Base-by-base conservation (phyloP, 2,113 vertebrate species). In the Alaudala cheleensis region DNA sequence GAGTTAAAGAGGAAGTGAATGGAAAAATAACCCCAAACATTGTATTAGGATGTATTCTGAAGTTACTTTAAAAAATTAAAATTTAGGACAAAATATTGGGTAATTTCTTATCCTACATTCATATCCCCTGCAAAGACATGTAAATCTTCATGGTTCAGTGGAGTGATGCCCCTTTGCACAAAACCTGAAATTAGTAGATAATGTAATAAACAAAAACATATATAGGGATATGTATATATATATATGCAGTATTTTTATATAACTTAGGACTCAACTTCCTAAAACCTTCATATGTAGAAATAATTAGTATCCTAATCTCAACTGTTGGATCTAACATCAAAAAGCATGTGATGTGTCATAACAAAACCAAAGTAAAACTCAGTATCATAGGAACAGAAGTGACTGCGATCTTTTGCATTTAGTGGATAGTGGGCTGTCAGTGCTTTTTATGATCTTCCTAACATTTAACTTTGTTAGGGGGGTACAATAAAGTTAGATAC, bases 341-440 rank as follows among this genome's bases (percentile, higher is more conserved):
- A 77, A 83, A 82, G 8, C 34, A 64, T 34, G 31, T 79, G 37
- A 42, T 76, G 26, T 69, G 26, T 85, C 14, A 6, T 84, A 54
- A 79, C 45, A 71, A 73, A 88, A 49, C 64, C 57, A 86, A 95
- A 81, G 66, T 47, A 91, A 90, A 96, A 65, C 21, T 57, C 44
- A 29, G 34, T 69, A 56, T 33, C 10, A 5, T 4, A 34, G 45
- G 31, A 83, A n/a, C 58, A 88, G 86, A 76, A 92, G n/a, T 82
- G 69, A 67, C 76, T 47, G 61, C 81, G 9, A 0, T 87, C 57
- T 73, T 54, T 60, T 49, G 53, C 18, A 26, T 95, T 84, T 70
- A 64, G 62, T 50, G 85, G 72, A 12, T 60, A 49, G 53, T 72
- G 76, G 69, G 61, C 34, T 60, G 14, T 37, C 60, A 31, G 24